These are phyloP conservation scores for Drosophila acutilabella DNA, from an alignment of 2,888 invertebrate genomes.

Conservation along the genomic window DNA sequence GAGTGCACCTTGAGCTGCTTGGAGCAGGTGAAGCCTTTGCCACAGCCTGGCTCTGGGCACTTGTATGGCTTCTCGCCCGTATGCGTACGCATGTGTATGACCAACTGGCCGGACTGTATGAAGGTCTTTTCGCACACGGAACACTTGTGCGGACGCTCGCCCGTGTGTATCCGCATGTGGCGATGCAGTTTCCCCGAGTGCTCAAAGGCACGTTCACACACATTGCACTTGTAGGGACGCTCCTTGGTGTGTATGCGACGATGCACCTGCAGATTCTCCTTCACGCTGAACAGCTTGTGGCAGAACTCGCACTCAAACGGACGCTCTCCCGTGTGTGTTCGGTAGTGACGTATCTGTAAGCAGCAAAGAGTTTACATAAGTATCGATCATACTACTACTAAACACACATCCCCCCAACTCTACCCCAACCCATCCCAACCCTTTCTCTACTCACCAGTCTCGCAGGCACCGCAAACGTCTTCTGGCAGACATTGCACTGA, in stretches of 20 bases:
- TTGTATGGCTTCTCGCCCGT: slow-evolving; percentile 95
- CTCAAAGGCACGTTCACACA: slow-evolving; percentile 95
- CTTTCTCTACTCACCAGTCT: slow-evolving; percentile 87
- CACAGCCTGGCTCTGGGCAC: slow-evolving; percentile 92
- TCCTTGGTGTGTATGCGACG: slow-evolving; percentile 96
- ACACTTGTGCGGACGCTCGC: slow-evolving; percentile 95
- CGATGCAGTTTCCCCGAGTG: slow-evolving; percentile 95
- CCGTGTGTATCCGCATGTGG: slow-evolving; percentile 95
- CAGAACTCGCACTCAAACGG: slow-evolving; percentile 97
- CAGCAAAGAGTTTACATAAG: no score
- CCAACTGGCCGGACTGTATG: slow-evolving; percentile 95
- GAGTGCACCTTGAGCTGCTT: slow-evolving; percentile 96
- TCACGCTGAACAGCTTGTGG: slow-evolving; percentile 96
- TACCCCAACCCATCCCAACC: background rate
- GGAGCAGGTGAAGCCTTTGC: slow-evolving; percentile 96
- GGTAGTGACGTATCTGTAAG: slow-evolving; percentile 89
- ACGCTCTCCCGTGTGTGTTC: slow-evolving; percentile 95
- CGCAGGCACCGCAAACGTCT: slow-evolving; percentile 96
- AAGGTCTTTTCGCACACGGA: slow-evolving; percentile 95
- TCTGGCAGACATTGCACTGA: slow-evolving; percentile 95
- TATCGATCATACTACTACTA: no score
- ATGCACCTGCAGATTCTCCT: slow-evolving; percentile 96
- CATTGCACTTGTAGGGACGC: slow-evolving; percentile 94
- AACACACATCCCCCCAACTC: background rate
- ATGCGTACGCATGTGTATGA: slow-evolving; percentile 95